phyloP scores from a whole-genome alignment of 2,888 invertebrate species.

The Hanleya hanleyi region DNA sequence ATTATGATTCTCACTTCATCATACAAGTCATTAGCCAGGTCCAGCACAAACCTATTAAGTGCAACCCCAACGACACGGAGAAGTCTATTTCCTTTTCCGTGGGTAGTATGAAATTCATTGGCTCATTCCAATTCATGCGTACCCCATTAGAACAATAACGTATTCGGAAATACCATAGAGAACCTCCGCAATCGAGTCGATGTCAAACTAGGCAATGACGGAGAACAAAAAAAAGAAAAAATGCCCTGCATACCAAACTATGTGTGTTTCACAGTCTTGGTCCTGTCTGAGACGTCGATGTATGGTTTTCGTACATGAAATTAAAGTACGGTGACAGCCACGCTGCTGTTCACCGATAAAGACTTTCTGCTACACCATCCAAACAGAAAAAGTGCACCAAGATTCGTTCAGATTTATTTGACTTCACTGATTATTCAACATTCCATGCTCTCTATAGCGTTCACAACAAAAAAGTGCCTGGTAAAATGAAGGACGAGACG shows the following conservation, averaged over 20 bases:
- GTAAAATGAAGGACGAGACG: constrained; percentile 61
- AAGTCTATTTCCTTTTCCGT: no score
- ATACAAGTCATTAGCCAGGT: no score
- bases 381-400: not conserved
- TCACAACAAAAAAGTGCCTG: constrained; percentile 55
- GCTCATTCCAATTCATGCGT: no score
- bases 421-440: not conserved
- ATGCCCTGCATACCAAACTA: not conserved
- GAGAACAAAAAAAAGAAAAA: not conserved
- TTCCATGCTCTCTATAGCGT: constrained; percentile 39
- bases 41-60: no score
- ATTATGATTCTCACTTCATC: no score
- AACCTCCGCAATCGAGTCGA: not conserved
- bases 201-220: not conserved
- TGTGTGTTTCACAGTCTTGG: not conserved
- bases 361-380: not conserved
- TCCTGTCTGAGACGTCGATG: not conserved
- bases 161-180: not conserved
- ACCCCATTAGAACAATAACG: no score
- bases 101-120: no score
- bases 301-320: not conserved
- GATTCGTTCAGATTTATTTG: not conserved
- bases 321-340: not conserved
- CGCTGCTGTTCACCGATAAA: not conserved
- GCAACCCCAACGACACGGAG: no score